phyloP scores from a whole-genome alignment of 2,113 vertebrate genomes.

The Chitala chitala region DNA sequence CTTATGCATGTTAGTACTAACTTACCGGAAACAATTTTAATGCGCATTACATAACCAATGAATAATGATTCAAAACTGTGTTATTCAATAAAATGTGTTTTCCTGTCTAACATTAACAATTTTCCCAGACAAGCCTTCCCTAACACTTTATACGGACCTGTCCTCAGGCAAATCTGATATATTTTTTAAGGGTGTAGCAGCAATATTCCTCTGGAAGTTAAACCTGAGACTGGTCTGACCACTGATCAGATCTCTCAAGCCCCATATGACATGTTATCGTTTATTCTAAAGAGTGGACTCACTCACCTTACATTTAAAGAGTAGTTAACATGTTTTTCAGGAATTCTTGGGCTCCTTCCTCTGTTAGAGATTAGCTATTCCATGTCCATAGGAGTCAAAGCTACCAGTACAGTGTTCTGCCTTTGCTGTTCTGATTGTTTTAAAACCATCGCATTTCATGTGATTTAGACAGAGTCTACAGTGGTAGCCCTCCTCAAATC shows the following conservation, averaged over 20 bases:
- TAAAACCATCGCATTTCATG: neutral
- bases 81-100: neutral
- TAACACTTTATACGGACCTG: neutral
- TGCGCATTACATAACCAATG: neutral
- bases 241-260: neutral
- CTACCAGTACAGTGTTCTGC: neutral
- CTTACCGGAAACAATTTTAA: neutral
- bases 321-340: neutral
- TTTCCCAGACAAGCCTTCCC: neutral
- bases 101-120: neutral
- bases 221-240: neutral
- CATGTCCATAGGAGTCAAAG: no score
- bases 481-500: neutral
- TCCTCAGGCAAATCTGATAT: neutral
- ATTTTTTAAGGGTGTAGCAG: constrained; percentile 4
- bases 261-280: neutral
- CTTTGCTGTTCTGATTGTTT: neutral
- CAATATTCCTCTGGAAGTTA: neutral
- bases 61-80: neutral
- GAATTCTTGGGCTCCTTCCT: neutral
- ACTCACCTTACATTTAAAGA: neutral
- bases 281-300: neutral
- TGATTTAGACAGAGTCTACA: neutral
- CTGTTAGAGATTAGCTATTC: no score
- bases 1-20: no score